Evolutionary conservation across 1,140 invertebrate species (phyloP).

Genomic region (Sesamia nonagrioides): DNA sequence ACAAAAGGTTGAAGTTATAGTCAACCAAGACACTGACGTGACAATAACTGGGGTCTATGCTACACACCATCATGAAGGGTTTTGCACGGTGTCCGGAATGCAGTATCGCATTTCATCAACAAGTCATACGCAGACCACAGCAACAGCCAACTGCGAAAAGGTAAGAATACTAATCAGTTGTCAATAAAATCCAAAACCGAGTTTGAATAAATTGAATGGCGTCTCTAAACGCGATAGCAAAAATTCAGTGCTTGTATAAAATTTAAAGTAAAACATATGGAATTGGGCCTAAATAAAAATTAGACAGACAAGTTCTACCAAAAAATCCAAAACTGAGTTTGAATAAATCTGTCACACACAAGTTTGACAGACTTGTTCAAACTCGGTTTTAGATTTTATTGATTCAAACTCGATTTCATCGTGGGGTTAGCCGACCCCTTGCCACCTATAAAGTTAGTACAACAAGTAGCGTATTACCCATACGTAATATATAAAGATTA

Average conservation of each 20-base stretch:
- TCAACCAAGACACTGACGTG: constrained; percentile 95
- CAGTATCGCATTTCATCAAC: constrained; percentile 93
- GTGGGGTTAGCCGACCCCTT: constrained; percentile 16
- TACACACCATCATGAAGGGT: constrained; percentile 93
- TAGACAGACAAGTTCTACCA: constrained; percentile 76
- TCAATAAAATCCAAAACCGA: background rate
- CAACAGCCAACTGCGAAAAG: constrained; percentile 91
- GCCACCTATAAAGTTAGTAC: constrained; percentile 54
- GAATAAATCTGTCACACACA: too few species aligned
- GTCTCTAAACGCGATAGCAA: constrained; percentile 96
- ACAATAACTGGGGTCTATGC: constrained; percentile 94
- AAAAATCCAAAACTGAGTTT: constrained; percentile 77
- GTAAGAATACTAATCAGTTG: constrained; percentile 62
- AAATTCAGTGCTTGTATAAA: constrained; percentile 96
- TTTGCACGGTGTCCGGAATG: constrained; percentile 94
- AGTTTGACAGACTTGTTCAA: constrained; percentile 2
- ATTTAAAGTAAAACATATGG: constrained; percentile 93
- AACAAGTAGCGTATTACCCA: constrained; percentile 57
- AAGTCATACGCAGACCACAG: constrained; percentile 93
- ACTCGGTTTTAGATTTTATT: too few species aligned
- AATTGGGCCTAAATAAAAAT: constrained; percentile 87
- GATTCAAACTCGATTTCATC: too few species aligned
- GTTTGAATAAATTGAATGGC: constrained; percentile 89
- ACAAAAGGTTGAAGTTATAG: constrained; percentile 90
- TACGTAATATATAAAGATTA: constrained; percentile 64